Evolutionary conservation across 2,797 vertebrate genomes (phyloP).

Genomic region (Discoglossus pictus): DNA sequence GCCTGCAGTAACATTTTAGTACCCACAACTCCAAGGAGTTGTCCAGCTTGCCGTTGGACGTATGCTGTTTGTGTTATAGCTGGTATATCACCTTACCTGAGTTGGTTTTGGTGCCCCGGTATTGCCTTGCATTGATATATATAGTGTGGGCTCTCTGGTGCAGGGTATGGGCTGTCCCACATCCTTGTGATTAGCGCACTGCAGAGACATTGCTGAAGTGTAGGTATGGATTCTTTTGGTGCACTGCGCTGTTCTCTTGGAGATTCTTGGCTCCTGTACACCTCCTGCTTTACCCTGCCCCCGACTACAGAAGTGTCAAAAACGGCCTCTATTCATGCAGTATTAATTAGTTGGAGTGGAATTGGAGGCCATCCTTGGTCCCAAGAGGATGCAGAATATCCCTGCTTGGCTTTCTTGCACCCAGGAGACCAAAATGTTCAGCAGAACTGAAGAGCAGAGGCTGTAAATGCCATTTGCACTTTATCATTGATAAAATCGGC

Average conservation of each 20-base stretch:
- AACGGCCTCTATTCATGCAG: constrained; percentile 46
- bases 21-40: too few relatives aligned
- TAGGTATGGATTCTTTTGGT: constrained; percentile 29
- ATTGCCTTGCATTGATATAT: too few relatives aligned
- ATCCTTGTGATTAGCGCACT: not conserved
- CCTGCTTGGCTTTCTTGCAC: constrained; percentile 4
- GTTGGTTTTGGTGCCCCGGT: too few relatives aligned
- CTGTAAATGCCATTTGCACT: too few relatives aligned
- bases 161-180: not conserved
- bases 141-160: too few relatives aligned
- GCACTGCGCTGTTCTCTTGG: constrained; percentile 41
- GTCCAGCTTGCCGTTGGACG: not conserved
- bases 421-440: not conserved
- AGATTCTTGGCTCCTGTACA: constrained; percentile 32
- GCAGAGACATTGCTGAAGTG: constrained; percentile 17
- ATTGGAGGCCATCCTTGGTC: constrained; percentile 19
- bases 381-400: constrained; percentile 12
- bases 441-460: too few relatives aligned
- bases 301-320: constrained; percentile 30
- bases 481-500: too few relatives aligned
- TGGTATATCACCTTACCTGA: too few relatives aligned
- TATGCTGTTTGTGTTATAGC: constrained; percentile 5
- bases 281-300: constrained; percentile 19
- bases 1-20: too few relatives aligned
- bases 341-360: constrained; percentile 44